Base-by-base conservation (phyloP, 1,140 invertebrate genomes). In the Archivesica marissinica region DNA sequence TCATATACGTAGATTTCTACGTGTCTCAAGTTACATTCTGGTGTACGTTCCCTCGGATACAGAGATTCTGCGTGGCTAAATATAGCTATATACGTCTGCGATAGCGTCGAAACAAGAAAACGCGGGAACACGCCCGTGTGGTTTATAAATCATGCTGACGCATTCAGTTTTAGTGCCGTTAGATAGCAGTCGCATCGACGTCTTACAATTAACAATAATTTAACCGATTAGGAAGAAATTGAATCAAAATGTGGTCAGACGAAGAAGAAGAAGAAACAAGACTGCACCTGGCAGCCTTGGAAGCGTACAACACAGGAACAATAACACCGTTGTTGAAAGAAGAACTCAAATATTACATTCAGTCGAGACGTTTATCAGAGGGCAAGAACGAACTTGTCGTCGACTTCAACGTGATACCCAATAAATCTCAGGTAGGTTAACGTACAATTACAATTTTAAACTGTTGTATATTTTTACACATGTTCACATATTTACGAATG, bases 291-390 rank as follows among this genome's bases (percentile, higher is more conserved):
- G 79, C 79, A 11, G 68, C 47, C 25, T 41, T 74, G 33, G 50
- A 70, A 35, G 54, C 79, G 6, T 59, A 41, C 50, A 33, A 9
- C 9, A 82, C 79, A 9, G 79, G 79, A 20, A 72, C 56, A 72
- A 70, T 82, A 30, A 72, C 50, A n/a, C 79, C 79, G 35, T 28
- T 82, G 35, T n/a, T 82, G 52, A 82, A 82, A 35, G 79, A 82
- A 39, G 79, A 82, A 39, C 41, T 82, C 2, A 82, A 82, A 59
- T 82, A 82, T 25, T 61, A 54, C 38, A 82, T 82, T 17, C 79
- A 72, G 30, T 28, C 20, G 4, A 11, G 79, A 59, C 44, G 79
- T 56, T 59, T 82, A 30, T 72, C 50, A 0, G 66, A 82, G 41
- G 79, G 79, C 47, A 72, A 74, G 66, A 74, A 50, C 47, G 79